Evolutionary conservation across 1,140 invertebrate genomes (phyloP).

Genomic region (Camponotus floridanus): DNA sequence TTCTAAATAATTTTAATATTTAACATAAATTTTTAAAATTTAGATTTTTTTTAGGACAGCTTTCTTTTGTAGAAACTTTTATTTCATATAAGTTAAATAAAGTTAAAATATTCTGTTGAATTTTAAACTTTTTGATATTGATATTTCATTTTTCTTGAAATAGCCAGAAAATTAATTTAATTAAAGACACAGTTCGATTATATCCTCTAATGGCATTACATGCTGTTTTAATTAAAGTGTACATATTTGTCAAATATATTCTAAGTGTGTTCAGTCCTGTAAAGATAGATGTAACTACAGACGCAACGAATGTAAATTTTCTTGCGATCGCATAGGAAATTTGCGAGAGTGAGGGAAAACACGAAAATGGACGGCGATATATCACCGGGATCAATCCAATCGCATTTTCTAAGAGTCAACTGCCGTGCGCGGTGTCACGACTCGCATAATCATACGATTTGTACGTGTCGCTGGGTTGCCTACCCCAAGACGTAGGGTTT

Average conservation of each 20-base stretch:
- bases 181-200: background rate
- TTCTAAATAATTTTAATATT: too few relatives aligned
- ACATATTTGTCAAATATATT: slow-evolving; percentile 9
- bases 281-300: slow-evolving; percentile 9
- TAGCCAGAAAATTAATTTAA: too few relatives aligned
- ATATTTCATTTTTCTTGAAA: too few relatives aligned
- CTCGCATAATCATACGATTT: slow-evolving; percentile 80
- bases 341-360: background rate
- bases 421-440: slow-evolving; percentile 67
- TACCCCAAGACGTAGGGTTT: slow-evolving; percentile 57
- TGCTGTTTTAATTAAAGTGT: background rate
- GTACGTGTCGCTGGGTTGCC: slow-evolving; percentile 71
- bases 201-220: too few relatives aligned
- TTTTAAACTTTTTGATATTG: background rate
- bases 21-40: background rate
- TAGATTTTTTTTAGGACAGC: background rate
- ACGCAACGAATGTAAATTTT: slow-evolving; percentile 18
- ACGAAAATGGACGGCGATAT: slow-evolving; percentile 67
- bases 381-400: slow-evolving; percentile 79
- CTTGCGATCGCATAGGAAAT: background rate
- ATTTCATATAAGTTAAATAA: background rate
- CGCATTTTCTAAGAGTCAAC: slow-evolving; percentile 70
- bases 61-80: background rate
- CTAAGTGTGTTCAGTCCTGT: background rate
- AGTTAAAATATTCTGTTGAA: background rate